Conservation (phyloP, 2,888 invertebrate genomes). For the Megastigmus dorsalis region DNA sequence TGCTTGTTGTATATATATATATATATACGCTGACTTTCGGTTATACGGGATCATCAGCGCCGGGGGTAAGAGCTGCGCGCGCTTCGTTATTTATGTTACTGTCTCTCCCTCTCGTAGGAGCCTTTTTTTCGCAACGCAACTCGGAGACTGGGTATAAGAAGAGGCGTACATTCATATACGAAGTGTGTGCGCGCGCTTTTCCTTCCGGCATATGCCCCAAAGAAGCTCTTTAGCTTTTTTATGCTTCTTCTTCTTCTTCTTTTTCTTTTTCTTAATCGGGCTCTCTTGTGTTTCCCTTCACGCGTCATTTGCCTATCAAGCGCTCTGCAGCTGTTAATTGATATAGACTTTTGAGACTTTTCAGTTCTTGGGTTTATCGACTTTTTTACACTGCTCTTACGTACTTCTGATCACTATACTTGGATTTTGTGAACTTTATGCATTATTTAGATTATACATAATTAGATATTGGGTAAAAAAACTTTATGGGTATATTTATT, state of each 20-base stretch:
- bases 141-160: neutral
- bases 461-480: too few relatives aligned
- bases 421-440: too few relatives aligned
- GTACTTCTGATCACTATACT: too few relatives aligned
- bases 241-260: neutral
- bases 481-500: too few relatives aligned
- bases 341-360: too few relatives aligned
- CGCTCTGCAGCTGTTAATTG: conserved; percentile 38
- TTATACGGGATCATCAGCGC: conserved; percentile 65
- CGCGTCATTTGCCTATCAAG: conserved; percentile 30
- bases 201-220: conserved; percentile 28
- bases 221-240: conserved; percentile 2
- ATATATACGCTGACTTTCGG: conserved; percentile 61
- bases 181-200: conserved; percentile 23
- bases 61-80: conserved; percentile 46
- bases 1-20: neutral
- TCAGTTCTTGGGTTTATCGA: too few relatives aligned
- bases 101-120: neutral
- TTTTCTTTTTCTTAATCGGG: conserved; percentile 7
- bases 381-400: too few relatives aligned
- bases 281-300: conserved; percentile 18
- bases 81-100: conserved; percentile 57
- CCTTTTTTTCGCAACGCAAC: conserved; percentile 23
- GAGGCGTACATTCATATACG: neutral
- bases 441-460: too few relatives aligned